Conservation (phyloP, 2,113 vertebrate genomes). For the Scolopax mira region DNA sequence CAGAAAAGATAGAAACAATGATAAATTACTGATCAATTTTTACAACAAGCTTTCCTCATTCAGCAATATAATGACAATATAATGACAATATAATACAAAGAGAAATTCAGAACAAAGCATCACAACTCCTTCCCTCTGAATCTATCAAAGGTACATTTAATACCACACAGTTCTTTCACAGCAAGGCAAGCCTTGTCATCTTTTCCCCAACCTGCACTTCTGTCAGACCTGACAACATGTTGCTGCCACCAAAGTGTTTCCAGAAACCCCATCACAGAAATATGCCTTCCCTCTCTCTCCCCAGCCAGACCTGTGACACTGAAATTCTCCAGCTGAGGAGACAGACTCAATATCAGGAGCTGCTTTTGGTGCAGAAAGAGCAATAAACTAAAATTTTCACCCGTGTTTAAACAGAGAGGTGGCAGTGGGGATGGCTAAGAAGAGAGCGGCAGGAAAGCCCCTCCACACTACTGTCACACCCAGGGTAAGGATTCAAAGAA, state of each 20-base stretch:
- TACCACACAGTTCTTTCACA: background rate
- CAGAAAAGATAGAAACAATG: background rate
- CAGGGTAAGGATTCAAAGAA: background rate
- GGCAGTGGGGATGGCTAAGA: background rate
- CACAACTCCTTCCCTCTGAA: background rate
- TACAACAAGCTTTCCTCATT: background rate
- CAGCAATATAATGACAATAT: background rate
- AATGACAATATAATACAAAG: no score
- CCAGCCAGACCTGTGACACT: background rate
- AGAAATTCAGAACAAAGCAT: background rate
- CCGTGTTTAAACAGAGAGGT: background rate
- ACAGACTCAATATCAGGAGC: background rate
- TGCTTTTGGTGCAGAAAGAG: background rate
- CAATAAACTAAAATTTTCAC: background rate
- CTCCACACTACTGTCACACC: rapidly evolving
- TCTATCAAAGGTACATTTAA: background rate
- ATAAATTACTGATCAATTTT: background rate
- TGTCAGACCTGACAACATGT: background rate
- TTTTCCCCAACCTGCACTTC: background rate
- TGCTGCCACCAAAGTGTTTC: background rate
- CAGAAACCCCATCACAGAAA: background rate
- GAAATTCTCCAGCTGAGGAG: background rate
- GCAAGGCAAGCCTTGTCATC: background rate
- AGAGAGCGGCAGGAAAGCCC: background rate
- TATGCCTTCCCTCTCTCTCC: background rate